Base-by-base conservation (phyloP, 1,140 invertebrate species). In the Gonatopus flavifemur region DNA sequence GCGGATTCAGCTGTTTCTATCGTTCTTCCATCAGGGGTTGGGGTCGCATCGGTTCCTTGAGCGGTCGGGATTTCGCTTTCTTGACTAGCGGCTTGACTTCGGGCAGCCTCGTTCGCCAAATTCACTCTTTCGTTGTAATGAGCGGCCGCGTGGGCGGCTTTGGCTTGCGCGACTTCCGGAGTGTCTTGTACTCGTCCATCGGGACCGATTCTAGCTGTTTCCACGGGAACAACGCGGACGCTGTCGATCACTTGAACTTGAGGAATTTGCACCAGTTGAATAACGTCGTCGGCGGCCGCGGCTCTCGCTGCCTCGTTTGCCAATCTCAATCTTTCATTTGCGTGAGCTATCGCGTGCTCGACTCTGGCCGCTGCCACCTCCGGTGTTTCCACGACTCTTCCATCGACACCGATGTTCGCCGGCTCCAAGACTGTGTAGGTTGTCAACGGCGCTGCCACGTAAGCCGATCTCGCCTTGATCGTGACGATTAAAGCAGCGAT, bases 141-240 rank as follows among this genome's bases (percentile, higher is more conserved):
- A 5, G 82, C 80, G 2, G 78, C 77, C 54, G 77, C 80, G 54
- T 85, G 83, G 30, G 79, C 77, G 0, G 75, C 76, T 53, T 81
- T 84, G 16, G 83, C 83, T 3, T 73, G 74, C 30, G 80, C 79
- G 8, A 74, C 75, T 57, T 75, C 70, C 20, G 62, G 55, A 2
- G 69, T 74, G 45, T 72, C 70, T 0, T 66, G 54, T 10, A 69
- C 57, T 12, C 66, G 57, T 6, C 66, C 65, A 31, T 75, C 70
- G 7, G 55, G 33, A 2, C 52, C 66, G 33, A 59, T 16, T 0
- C 50, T 6, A 21, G 32, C n/a, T n/a, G n/a, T n/a, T n/a, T n/a
- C n/a, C 0, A 39, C 41, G 1, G 40, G 36, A 0, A 54, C 39
- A 22, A 53, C 16, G 18, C 56, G 32, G 0, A 42, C 36, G 31